Evolutionary conservation across 92 coral and sea anemone species (phyloP), one percentile per base, ranked within the genome.

Genomic region (Epizoanthus stellaris): DNA sequence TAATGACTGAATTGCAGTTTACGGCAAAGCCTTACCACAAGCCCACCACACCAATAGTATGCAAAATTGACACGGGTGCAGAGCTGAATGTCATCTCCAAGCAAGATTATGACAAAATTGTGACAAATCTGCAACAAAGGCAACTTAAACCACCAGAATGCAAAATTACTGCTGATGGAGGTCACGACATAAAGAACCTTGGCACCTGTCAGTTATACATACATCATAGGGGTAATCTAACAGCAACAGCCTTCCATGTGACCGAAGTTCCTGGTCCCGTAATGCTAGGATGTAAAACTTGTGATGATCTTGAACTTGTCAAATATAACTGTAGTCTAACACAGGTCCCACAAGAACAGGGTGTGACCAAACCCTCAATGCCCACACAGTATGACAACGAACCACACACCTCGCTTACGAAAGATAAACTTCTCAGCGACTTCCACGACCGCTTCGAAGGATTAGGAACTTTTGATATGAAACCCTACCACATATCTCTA

Each of bases 41-140:
- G 82, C 75, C 62, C 20, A 86, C 88, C 38, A 64, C 83, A 64
- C 74, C 87, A 53, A 15, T 82, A 4, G 40, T 53, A 45, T 89
- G 93, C 76, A 89, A 85, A 60, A 36, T 89, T 59, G 93, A 89
- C 89, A 89, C 93, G 11, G 90, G 93, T 57, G 93, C 90, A 66
- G 93, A 86, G 39, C 23, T 81, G 11, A 86, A 90, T 57, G 87
- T 90, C 13, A 67, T 90, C 14, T 82, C 85, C 63, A 80, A 81
- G 67, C n/a, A 25, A 60, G 83, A 59, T 7, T 86, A 65, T 68
- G 87, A 86, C 80, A 86, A 36, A 53, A 59, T 90, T 21, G 34
- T 75, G 3, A 40, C 88, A 14, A 10, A 21, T 23, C 93, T 88
- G 11, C 63, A 61, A 13, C 81, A 84, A 1, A 84, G 75, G 47